Base-by-base conservation (phyloP, 2,888 invertebrate genomes). In the Metopia argyrocephala region DNA sequence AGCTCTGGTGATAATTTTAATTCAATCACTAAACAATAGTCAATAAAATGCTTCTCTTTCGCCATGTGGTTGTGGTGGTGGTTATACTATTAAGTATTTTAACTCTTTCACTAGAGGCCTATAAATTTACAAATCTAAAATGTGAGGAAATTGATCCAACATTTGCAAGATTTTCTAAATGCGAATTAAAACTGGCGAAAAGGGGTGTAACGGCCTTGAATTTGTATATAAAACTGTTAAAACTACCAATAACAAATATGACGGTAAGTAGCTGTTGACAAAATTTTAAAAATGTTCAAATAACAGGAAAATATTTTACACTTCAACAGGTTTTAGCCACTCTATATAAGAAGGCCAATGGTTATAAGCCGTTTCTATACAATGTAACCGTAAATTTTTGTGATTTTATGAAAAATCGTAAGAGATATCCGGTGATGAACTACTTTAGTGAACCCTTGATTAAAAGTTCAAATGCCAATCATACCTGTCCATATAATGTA, bases 401-500 rank as follows among this genome's bases (percentile, higher is more conserved):
- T 61, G 56, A 20, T 7, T 76, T 62, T 18, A 57, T 82, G 73
- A 54, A 31, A 7, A 74, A 74, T 56, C 45, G 20, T 21, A 76
- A 50, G 9, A 73, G 66, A 15, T 76, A 52, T 66, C 76, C 74
- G 4, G 25, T 76, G 7, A 4, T 71, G 2, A 71, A 76, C 46
- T 20, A 74, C 9, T 3, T 71, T 25, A n/a, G 2, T 54, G 2
- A 45, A 66, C 12, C 48, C 9, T 2, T 79, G 2, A 7, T 7
- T 0, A 65, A 66, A 3, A 5, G 56, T 5, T 76, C 81, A 3
- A 81, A 83, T 50, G 23, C 81, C 6, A 83, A 83, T 79, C 83
- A 83, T 20, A 83, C 79, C 2, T 83, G 83, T 57, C 82, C 82
- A 3, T 76, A 71, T 27, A 5, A 66, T 48, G 82, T 82, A 66